Conservation (phyloP, 2,113 vertebrate genomes). For the Lepisosteus oculatus region DNA sequence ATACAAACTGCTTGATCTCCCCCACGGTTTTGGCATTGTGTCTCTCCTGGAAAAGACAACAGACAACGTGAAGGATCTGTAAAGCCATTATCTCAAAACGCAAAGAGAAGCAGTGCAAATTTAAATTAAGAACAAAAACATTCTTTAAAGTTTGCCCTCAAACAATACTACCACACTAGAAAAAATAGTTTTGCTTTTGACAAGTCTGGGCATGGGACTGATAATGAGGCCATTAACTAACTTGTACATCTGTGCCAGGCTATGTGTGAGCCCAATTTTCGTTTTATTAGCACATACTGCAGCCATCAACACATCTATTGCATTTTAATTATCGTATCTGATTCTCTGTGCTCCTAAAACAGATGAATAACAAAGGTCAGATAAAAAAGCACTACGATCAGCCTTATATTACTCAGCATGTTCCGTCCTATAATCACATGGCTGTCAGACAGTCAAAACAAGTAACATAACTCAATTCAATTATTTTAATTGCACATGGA, state of each 20-base stretch:
- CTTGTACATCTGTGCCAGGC: background rate
- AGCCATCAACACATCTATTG: background rate
- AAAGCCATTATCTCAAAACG: no score
- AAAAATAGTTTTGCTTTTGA: slow-evolving; percentile 25
- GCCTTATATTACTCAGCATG: no score
- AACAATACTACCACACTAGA: background rate
- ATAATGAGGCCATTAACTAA: slow-evolving; percentile 28
- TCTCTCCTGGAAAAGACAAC: slow-evolving; percentile 71
- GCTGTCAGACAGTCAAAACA: no score
- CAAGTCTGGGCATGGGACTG: slow-evolving; percentile 46
- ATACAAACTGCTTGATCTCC: slow-evolving; percentile 98
- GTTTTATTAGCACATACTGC: slow-evolving; percentile 57
- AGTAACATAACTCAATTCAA: no score
- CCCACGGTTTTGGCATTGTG: slow-evolving; percentile 95
- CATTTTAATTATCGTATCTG: background rate
- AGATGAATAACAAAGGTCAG: no score
- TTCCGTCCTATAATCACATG: no score
- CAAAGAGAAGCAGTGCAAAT: background rate
- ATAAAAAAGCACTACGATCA: no score
- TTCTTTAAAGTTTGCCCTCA: background rate
- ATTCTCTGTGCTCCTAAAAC: background rate
- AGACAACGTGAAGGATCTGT: no score
- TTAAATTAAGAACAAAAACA: background rate
- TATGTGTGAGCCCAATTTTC: background rate
- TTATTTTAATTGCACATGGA: no score